A percentile compares a stretch with the other conserved stretches of the same genome.
Evolutionary conservation across 1,140 invertebrate genomes (phyloP).

Genomic region (Leptinotarsa lineolata): DNA sequence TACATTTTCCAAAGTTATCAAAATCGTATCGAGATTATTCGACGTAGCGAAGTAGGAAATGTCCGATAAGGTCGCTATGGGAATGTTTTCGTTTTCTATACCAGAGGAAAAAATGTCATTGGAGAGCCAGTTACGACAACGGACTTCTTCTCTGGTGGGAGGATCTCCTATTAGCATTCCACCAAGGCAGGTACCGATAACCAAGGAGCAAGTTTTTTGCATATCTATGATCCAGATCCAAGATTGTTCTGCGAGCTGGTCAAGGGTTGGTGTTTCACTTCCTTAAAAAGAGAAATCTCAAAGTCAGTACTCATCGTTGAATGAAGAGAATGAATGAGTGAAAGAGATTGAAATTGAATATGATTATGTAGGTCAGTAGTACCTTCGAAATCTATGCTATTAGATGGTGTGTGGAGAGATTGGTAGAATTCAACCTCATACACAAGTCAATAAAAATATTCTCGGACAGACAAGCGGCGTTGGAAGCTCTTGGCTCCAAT

Average conservation of each 20-base stretch:
- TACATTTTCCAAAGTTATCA: slow-evolving; percentile 39
- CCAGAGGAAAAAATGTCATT: slow-evolving; percentile 63
- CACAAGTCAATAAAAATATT: no score
- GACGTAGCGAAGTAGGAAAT: slow-evolving; percentile 33
- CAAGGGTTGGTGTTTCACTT: slow-evolving; percentile 57
- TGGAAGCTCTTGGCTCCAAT: no score
- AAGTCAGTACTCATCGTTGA: neutral
- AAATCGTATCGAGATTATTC: slow-evolving; percentile 30
- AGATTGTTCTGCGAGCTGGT: slow-evolving; percentile 55
- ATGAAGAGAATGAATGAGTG: no score
- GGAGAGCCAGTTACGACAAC: slow-evolving; percentile 60
- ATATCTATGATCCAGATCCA: slow-evolving; percentile 70
- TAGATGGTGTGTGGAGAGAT: no score
- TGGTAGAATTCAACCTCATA: no score
- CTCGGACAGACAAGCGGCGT: no score
- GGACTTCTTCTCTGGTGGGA: slow-evolving; percentile 57
- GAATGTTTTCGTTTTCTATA: slow-evolving; percentile 52
- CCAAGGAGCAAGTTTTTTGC: slow-evolving; percentile 63
- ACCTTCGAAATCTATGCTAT: no score
- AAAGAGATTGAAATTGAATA: no score
- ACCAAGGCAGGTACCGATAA: slow-evolving; percentile 66
- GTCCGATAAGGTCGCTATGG: slow-evolving; percentile 33
- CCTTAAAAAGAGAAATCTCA: slow-evolving; percentile 42
- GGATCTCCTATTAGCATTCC: slow-evolving; percentile 62
- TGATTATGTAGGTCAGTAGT: no score